Base-by-base conservation (phyloP, 1,140 invertebrate genomes). In the Lucilia cuprina region DNA sequence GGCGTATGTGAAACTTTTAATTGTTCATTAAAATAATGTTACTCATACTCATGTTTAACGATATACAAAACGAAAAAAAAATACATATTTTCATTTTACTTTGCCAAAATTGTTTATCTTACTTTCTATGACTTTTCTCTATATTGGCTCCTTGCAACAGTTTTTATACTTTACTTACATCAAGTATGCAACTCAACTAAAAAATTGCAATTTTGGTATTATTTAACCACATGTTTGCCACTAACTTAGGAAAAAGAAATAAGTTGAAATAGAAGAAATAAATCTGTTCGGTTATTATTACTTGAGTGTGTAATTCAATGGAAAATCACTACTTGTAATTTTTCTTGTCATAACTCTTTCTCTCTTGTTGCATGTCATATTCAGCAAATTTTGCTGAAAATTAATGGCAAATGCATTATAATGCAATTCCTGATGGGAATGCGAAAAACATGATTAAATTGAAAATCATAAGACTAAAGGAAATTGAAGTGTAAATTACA, bases 1-100 rank as follows among this genome's bases (percentile, higher is more conserved):
- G 77, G n/a, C 77, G 77, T 80, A 80, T 80, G 77, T 49, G 77
- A 49, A 80, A 80, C 77, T 80, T 80, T 80, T 80, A 80, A 80
- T 80, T 50, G 41, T 49, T 80, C 77, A 50, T 80, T 80, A 49
- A 80, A 80, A 25, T 21, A 19, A 80, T 70, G 65, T 70, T 70
- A 80, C 77, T 80, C 77, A 80, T 80, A 80, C 77, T 19, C 77
- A 70, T 19, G 19, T 21, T 19, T 13, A 70, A 70, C 65, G 60
- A 70, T 25, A 2, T 17, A 5, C 50, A n/a, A 60, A 12, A 60
- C 5, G 41, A 14, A 60, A 60, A 14, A 60, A 14, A 60, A 17
- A 60, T n/a, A n/a, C n/a, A n/a, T 70, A 21, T 70, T 70, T 70
- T 8, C 17, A 25, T 9, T 30, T 41, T 41, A 41, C 41, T 41